Evolutionary conservation across 2,113 vertebrate species (phyloP), one percentile per base, ranked within the genome.

Genomic region (Natator depressus): DNA sequence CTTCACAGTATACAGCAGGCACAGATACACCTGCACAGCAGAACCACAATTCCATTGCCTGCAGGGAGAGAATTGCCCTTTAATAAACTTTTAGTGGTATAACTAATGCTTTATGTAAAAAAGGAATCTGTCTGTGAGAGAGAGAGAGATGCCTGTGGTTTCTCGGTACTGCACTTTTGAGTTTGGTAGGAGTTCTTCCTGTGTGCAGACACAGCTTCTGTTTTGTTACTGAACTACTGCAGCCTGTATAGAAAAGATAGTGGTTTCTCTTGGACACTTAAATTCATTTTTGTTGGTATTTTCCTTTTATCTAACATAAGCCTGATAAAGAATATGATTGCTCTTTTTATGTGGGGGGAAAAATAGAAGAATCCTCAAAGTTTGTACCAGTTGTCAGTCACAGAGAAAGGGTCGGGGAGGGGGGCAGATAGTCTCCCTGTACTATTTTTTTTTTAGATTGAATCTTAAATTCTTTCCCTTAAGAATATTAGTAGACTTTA

Each of bases 321-420:
- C 76, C 3, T 62, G 50, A 14, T 11, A 49, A 76, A 69, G 19
- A 59, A 25, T 47, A 47, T 5, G 0, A 2, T 0, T 7, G 49
- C 65, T 94, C 42, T 35, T 24, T 84, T 94, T 82, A 79, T 65
- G 50, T 1, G 42, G 31, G 14, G 31, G 59, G 62, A 3, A 6
- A 35, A 35, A 84, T 72, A 51, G 13, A 42, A 72, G 35, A 72
- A 62, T 82, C 89, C 81, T 31, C 25, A 24, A 2, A 35, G 20
- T 82, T 82, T 69, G 82, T n/a, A 35, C 14, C 31, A 35, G 35
- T n/a, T 35, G 31, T 89, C 31, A 54, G 17, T 82, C 31, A 55
- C 42, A 82, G 62, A 5, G 42, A 42, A 42, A 42, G 42, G 42
- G 42, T 5, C 35, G 47, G 51, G 47, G 47, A 49, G 2, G 47